Conservation (phyloP, 2,797 vertebrate genomes). For the Buphagus erythrorhynchus region DNA sequence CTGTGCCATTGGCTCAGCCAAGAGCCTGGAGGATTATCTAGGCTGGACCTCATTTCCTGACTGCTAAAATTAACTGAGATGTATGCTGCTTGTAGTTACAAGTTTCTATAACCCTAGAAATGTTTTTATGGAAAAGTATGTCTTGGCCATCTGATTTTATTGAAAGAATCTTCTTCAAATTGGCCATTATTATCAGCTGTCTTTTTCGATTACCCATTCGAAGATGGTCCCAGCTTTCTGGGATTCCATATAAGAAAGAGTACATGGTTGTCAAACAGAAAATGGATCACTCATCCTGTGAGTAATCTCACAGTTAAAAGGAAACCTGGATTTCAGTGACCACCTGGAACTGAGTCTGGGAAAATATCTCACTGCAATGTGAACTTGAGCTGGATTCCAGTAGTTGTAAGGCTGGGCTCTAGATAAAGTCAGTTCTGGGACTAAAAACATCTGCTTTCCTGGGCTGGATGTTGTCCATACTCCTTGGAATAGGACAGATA, state of each 20-base stretch:
- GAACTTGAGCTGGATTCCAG: background rate
- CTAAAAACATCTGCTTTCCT: constrained; percentile 2
- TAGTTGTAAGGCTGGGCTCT: background rate
- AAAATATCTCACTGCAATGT: background rate
- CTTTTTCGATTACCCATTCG: background rate
- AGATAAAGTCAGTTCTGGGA: background rate
- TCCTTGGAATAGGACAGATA: background rate
- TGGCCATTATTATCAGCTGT: background rate
- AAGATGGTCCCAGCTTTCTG: background rate
- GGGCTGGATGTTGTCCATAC: background rate
- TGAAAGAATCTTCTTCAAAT: background rate
- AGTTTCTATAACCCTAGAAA: background rate
- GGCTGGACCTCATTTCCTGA: background rate
- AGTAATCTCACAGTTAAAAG: background rate
- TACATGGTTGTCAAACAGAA: background rate
- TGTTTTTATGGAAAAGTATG: background rate
- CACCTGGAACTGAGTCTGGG: background rate
- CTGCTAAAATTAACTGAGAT: background rate
- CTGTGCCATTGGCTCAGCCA: background rate
- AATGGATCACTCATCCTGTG: background rate
- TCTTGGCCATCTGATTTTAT: background rate
- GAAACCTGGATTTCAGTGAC: background rate
- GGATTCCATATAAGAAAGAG: background rate
- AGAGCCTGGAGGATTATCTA: background rate
- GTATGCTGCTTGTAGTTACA: background rate